Conservation (phyloP, 2,888 invertebrate genomes). For the Stenoptilia bipunctidactyla region DNA sequence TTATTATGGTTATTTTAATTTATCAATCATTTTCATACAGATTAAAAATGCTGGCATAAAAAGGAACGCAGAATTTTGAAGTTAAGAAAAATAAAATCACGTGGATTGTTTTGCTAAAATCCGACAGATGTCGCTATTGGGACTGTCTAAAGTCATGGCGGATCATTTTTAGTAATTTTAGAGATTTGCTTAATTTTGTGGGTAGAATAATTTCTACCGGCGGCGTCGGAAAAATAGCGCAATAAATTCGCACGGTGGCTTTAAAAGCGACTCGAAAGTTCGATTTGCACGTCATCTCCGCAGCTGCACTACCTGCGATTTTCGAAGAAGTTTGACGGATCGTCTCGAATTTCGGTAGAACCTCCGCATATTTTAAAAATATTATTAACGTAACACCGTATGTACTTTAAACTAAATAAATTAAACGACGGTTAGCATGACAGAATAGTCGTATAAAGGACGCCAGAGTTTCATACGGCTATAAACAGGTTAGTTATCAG, state of each 20-base stretch:
- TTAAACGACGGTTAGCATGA: slow-evolving; percentile 44
- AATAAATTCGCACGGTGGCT: slow-evolving; percentile 42
- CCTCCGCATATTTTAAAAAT: slow-evolving; percentile 35
- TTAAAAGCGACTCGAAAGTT: slow-evolving; percentile 30
- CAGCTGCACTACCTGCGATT: slow-evolving; percentile 21
- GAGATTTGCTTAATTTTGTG: slow-evolving; percentile 56
- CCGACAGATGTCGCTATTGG: slow-evolving; percentile 61
- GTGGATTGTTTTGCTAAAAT: slow-evolving; percentile 39
- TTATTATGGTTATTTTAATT: too few relatives aligned
- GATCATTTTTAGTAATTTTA: slow-evolving; percentile 58
- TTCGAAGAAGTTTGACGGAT: slow-evolving; percentile 40
- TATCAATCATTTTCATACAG: too few relatives aligned
- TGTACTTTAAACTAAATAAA: too few relatives aligned
- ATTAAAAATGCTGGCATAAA: slow-evolving; percentile 33
- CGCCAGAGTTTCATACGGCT: slow-evolving; percentile 33
- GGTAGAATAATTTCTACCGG: slow-evolving; percentile 59
- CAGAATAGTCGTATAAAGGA: slow-evolving; percentile 40
- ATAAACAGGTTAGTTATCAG: slow-evolving; percentile 39
- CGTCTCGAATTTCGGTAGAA: slow-evolving; percentile 58
- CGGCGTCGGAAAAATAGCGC: slow-evolving; percentile 46
- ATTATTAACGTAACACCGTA: slow-evolving; percentile 43
- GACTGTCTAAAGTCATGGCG: slow-evolving; percentile 59
- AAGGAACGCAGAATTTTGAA: slow-evolving; percentile 45
- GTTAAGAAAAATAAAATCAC: slow-evolving; percentile 52
- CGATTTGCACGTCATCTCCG: neutral